phyloP scores from a whole-genome alignment of 2,113 vertebrate species.

The Todiramphus chloris region DNA sequence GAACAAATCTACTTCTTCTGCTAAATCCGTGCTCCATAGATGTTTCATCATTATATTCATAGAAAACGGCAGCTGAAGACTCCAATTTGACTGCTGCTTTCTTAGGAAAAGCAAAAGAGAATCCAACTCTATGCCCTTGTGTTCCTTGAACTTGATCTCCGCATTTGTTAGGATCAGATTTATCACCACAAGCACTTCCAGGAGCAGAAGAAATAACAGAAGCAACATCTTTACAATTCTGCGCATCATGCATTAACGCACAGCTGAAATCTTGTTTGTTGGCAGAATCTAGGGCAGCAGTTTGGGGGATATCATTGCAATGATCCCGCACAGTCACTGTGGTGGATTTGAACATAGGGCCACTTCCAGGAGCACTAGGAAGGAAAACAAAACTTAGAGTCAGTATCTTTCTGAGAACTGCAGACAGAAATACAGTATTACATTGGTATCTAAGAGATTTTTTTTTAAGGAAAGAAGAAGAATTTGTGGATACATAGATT shows the following conservation, averaged over 20 bases:
- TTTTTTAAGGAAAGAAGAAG: neutral
- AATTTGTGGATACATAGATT: neutral
- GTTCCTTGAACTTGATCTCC: constrained; percentile 72
- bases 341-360: constrained; percentile 91
- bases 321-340: constrained; percentile 84
- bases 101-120: constrained; percentile 90
- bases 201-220: constrained; percentile 20
- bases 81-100: constrained; percentile 84
- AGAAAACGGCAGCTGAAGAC: constrained; percentile 87
- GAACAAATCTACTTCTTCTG: constrained; percentile 78
- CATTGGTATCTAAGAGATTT: neutral
- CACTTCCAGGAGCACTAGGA: constrained; percentile 86
- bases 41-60: constrained; percentile 80
- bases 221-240: constrained; percentile 24
- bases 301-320: constrained; percentile 57
- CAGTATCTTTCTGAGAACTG: neutral
- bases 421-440: neutral
- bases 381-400: neutral
- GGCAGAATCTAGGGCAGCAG: constrained; percentile 18
- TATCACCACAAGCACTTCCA: constrained; percentile 34
- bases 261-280: constrained; percentile 51
- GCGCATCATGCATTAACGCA: neutral
- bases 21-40: constrained; percentile 64
- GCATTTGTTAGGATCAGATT: constrained; percentile 26
- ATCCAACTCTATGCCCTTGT: constrained; percentile 79